phyloP scores from a whole-genome alignment of 2,797 vertebrate species.

The Enteromius anoplus region DNA sequence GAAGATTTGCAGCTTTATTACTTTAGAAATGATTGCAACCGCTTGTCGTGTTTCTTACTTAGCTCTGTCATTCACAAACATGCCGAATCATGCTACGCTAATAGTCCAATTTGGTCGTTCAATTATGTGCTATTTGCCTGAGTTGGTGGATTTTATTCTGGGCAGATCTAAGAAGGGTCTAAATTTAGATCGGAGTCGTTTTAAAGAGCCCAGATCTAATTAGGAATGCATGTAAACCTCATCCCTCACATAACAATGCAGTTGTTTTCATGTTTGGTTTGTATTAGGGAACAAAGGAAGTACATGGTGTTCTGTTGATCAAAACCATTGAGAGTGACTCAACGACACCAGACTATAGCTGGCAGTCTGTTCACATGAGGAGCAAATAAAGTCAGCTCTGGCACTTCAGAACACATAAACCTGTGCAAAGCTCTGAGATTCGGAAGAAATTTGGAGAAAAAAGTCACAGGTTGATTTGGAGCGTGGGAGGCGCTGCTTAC shows the following conservation, averaged over 20 bases:
- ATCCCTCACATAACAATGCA: conserved; percentile 54
- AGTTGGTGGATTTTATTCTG: conserved; percentile 40
- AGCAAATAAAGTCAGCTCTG: conserved; percentile 2
- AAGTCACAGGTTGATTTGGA: not conserved
- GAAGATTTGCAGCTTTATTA: conserved; percentile 12
- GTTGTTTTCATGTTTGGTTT: conserved; percentile 62
- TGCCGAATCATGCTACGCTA: conserved; percentile 47
- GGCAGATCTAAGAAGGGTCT: conserved; percentile 37
- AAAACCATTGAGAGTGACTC: conserved; percentile 54
- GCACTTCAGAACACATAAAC: conserved; percentile 13
- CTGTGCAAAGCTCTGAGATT: conserved; percentile 9
- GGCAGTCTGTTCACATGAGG: conserved; percentile 36
- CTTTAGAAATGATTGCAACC: conserved; percentile 50
- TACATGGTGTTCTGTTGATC: conserved; percentile 54
- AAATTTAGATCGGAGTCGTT: conserved; percentile 54
- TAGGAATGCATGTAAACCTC: conserved; percentile 57
- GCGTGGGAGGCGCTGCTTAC: not conserved
- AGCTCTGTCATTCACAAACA: conserved; percentile 54
- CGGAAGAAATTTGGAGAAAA: conserved; percentile 24
- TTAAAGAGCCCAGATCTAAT: conserved; percentile 44
- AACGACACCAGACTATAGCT: conserved; percentile 26
- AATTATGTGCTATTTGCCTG: conserved; percentile 43
- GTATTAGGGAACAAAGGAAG: conserved; percentile 61
- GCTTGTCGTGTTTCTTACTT: conserved; percentile 54
- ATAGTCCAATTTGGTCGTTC: conserved; percentile 54